Evolutionary conservation across 1,140 invertebrate species (phyloP).

Genomic region (Drosophila micromelanica): DNA sequence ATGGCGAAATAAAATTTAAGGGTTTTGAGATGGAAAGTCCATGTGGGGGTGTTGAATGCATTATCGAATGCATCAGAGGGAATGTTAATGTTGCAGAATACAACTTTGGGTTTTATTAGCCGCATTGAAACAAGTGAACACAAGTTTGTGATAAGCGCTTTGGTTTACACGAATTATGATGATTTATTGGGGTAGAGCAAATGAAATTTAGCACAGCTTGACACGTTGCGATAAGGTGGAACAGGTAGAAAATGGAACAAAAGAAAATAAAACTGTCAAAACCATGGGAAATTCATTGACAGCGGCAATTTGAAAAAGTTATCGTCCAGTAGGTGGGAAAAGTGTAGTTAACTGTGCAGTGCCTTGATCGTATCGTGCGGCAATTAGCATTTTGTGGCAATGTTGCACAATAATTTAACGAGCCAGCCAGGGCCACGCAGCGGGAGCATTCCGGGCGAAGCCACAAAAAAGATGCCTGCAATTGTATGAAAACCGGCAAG

Average conservation of each 20-base stretch:
- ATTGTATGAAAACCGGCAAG: constrained; percentile 31
- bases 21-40: not conserved
- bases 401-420: constrained; percentile 78
- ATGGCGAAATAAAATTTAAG: not conserved
- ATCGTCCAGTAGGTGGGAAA: constrained; percentile 4
- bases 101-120: constrained; percentile 1
- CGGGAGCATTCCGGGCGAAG: constrained; percentile 29
- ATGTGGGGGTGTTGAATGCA: not conserved
- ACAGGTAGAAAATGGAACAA: not conserved
- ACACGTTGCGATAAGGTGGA: constrained; percentile 63
- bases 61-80: not conserved
- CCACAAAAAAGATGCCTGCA: constrained; percentile 53
- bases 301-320: constrained; percentile 75
- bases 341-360: constrained; percentile 18
- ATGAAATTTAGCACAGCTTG: constrained; percentile 61
- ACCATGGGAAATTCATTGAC: constrained; percentile 69
- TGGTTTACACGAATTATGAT: constrained; percentile 19
- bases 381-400: constrained; percentile 82
- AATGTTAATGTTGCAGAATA: not conserved
- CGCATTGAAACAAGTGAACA: not conserved
- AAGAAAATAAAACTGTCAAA: constrained; percentile 68
- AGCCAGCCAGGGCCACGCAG: constrained; percentile 29
- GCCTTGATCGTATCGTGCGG: constrained; percentile 72
- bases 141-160: constrained; percentile 24
- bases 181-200: constrained; percentile 64